These are phyloP conservation scores for Oncorhynchus masou DNA, from an alignment of 2,113 vertebrate species.

Conservation along the genomic window DNA sequence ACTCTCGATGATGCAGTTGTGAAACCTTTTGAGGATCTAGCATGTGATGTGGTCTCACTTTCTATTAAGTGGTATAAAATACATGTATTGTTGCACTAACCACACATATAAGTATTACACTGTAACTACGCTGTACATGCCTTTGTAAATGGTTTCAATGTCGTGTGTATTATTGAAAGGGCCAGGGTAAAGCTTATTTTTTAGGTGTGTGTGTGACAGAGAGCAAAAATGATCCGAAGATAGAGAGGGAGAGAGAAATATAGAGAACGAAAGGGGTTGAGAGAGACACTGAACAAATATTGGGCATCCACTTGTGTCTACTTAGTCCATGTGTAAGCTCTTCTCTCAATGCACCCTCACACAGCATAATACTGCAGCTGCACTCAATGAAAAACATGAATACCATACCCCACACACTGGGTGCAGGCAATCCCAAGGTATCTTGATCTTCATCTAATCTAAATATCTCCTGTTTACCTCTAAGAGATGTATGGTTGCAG, in stretches of 20 bases:
- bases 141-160: not conserved
- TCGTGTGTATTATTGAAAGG: not conserved
- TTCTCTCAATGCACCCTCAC: not conserved
- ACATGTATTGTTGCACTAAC: not conserved
- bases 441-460: not conserved
- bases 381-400: not conserved
- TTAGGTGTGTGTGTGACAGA: not conserved
- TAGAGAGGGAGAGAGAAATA: not conserved
- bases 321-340: not conserved
- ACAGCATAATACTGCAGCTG: not conserved
- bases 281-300: not conserved
- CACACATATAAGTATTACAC: too few relatives aligned
- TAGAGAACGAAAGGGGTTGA: not conserved
- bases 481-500: not conserved
- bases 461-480: not conserved
- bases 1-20: too few relatives aligned
- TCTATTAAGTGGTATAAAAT: not conserved
- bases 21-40: too few relatives aligned
- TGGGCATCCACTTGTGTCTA: not conserved
- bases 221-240: constrained; percentile 7
- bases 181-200: not conserved
- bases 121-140: not conserved
- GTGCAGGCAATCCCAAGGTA: not conserved
- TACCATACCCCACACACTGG: not conserved
- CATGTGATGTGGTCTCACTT: constrained; percentile 1